phyloP scores from a whole-genome alignment of 2,888 invertebrate genomes.

The Xanthorhoe designata region DNA sequence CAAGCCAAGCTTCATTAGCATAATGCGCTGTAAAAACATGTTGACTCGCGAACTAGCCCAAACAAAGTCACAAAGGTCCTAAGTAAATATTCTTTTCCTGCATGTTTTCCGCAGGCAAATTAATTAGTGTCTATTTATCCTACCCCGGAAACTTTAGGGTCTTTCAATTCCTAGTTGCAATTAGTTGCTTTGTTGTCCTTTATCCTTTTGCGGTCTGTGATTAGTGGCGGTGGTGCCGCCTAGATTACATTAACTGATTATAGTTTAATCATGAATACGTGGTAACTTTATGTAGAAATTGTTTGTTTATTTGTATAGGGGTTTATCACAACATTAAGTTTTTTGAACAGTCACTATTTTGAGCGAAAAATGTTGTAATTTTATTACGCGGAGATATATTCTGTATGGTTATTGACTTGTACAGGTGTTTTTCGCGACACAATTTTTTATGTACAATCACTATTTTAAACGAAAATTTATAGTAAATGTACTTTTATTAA shows the following conservation, averaged over 20 bases:
- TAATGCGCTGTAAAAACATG: constrained; percentile 43
- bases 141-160: constrained; percentile 31
- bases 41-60: constrained; percentile 41
- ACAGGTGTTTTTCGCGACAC: too few relatives aligned
- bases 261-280: neutral
- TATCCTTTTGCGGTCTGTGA: constrained; percentile 29
- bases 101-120: constrained; percentile 46
- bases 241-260: constrained; percentile 12
- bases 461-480: too few relatives aligned
- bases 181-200: constrained; percentile 32
- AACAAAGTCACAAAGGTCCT: constrained; percentile 44
- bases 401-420: too few relatives aligned
- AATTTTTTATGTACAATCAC: too few relatives aligned
- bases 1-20: constrained; percentile 38
- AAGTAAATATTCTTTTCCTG: constrained; percentile 46
- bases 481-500: too few relatives aligned
- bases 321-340: too few relatives aligned
- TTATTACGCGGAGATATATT: too few relatives aligned
- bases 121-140: constrained; percentile 43
- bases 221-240: constrained; percentile 16
- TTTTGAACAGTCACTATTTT: too few relatives aligned
- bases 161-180: constrained; percentile 35
- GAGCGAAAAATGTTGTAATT: too few relatives aligned
- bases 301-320: too few relatives aligned
- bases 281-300: neutral